Base-by-base conservation (phyloP, 2,797 vertebrate species). In the Squalus acanthias region DNA sequence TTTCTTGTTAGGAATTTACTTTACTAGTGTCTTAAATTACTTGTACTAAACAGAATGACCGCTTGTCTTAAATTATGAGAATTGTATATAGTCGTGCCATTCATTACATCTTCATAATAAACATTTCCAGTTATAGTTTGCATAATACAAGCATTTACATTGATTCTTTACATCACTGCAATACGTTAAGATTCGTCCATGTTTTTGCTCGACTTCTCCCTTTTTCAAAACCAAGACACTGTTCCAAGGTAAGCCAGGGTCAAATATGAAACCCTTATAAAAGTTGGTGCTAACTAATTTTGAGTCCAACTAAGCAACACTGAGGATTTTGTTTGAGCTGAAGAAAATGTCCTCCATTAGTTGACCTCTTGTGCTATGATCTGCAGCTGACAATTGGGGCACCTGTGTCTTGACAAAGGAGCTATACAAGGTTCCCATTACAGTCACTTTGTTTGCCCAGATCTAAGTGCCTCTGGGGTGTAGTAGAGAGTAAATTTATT, bases 361-460 rank as follows among this genome's bases (percentile, higher is more conserved):
- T 33, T 67, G 9, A 20, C 63, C 91, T 93, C 17, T 46, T 26
- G n/a, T 24, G 10, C n/a, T 20, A 10, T 46, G 63, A 29, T 26
- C n/a, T 46, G 91, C n/a, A 69, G 2, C 91, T 24, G 33, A 60
- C 57, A 91, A 91, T 63, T 63, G 88, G 57, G 79, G 57, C 15
- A 63, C 57, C 82, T 89, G 57, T 33, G 33, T 33, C 10, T 67
- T 67, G n/a, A 22, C n/a, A 39, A 93, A 93, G 91, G n/a, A n/a
- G n/a, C n/a, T n/a, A 93, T n/a, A 24, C 91, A 26, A 69, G 20
- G 8, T 46, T 69, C 65, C 8, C 8, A 69, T 67, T 67, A 46
- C n/a, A 8, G 26, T n/a, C 88, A 91, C 24, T 91, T 93, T 93
- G 91, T 93, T 93, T 93, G 63, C 91, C 65, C 15, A 65, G 60